Base-by-base conservation (phyloP, 1,140 invertebrate genomes). In the Pogonomyrmex californicus region DNA sequence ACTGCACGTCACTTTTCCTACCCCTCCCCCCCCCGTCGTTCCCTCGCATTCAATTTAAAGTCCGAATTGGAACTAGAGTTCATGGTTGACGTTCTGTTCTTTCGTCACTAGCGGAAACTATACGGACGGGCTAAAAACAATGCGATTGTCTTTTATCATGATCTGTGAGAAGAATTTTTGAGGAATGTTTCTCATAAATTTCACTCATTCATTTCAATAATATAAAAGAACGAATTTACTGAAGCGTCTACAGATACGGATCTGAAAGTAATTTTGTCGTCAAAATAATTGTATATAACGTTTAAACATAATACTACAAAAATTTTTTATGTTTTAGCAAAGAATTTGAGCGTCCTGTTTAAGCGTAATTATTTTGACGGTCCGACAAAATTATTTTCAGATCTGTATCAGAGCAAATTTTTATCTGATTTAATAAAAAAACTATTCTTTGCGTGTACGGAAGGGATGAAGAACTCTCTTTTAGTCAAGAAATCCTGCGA, bases 1-100 rank as follows among this genome's bases (percentile, higher is more conserved):
- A 88, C 75, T 79, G 87, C 87, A 76, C 75, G 85, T 76, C 86
- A 86, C 87, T 90, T 89, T 76, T 76, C 47, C 79, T 87, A 60
- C 51, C 54, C 68, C 41, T 56, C 23, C 23, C 23, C 23, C 23
- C 23, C 23, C 0, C 23, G 23, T 23, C 23, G 23, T 23, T 81
- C 30, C 36, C 47, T 75, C 71, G 71, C 41, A 60, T 76, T 88
- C 70, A 68, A 47, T 70, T 54, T 62, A 51, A 76, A 85, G 87
- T 85, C 85, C 49, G 58, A 79, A 79, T 51, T 85, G 68, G 44
- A 63, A 23, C 23, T 23, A 23, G 23, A 23, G 23, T 23, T 49
- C 44, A 51, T 38, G 44, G 62, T 90, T 73, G 30, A 79, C 56
- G 65, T 30, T 41, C 51, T 23, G 33, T 66, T 79, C 12, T 36